phyloP scores from a whole-genome alignment of 2,888 invertebrate genomes.

The Mactromeris polynyma region DNA sequence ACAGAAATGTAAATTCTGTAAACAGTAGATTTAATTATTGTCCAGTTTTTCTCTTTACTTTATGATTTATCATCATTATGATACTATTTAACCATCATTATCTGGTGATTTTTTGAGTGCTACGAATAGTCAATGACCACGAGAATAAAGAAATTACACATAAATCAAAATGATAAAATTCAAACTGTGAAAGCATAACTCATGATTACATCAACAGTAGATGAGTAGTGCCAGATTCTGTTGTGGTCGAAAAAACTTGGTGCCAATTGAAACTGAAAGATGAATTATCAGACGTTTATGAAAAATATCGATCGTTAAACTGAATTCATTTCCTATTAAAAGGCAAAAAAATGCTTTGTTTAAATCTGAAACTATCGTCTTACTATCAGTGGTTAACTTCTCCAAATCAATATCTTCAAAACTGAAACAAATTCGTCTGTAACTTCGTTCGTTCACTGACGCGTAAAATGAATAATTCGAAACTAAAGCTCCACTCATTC shows the following conservation, averaged over 20 bases:
- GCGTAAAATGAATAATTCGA: neutral
- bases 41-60: too few species aligned
- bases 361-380: neutral
- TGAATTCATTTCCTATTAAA: neutral
- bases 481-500: neutral
- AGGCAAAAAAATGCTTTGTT: neutral
- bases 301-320: neutral
- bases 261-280: neutral
- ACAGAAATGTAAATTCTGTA: too few species aligned
- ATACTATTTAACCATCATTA: too few species aligned
- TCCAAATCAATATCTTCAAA: neutral
- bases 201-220: too few species aligned
- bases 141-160: neutral
- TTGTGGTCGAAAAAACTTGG: slow-evolving; percentile 12
- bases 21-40: too few species aligned
- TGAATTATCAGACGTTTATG: neutral
- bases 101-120: too few species aligned
- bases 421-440: slow-evolving; percentile 11
- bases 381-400: neutral
- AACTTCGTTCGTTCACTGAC: neutral
- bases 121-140: too few species aligned
- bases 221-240: neutral
- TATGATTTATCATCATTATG: too few species aligned
- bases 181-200: too few species aligned
- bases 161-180: neutral